Conservation (phyloP, 2,888 invertebrate species). For the Tachina fera region DNA sequence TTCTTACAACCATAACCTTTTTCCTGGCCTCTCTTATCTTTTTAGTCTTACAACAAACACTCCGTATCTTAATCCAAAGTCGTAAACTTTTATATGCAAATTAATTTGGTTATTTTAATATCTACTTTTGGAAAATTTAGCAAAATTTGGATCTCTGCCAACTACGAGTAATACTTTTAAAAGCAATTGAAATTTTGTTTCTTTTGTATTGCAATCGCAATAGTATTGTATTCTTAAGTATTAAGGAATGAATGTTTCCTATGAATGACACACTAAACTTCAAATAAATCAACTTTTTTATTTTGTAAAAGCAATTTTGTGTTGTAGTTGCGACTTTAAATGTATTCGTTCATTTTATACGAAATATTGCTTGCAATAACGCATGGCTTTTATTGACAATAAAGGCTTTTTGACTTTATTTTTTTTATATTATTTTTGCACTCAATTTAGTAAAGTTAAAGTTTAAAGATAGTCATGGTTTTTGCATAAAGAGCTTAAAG, state of each 20-base stretch:
- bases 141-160: conserved; percentile 56
- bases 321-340: conserved; percentile 6
- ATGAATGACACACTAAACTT: conserved; percentile 50
- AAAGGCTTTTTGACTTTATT: conserved; percentile 5
- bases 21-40: background rate
- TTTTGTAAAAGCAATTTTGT: background rate
- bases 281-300: conserved; percentile 21
- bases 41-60: conserved; percentile 1
- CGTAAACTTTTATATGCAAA: conserved; percentile 59
- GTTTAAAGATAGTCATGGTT: too few species aligned
- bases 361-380: conserved; percentile 18
- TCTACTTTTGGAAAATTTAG: conserved; percentile 20
- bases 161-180: conserved; percentile 27
- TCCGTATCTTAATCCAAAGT: conserved; percentile 43
- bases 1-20: conserved; percentile 26
- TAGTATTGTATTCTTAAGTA: background rate
- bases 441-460: background rate
- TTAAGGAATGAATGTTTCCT: background rate
- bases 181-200: conserved; percentile 40
- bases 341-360: conserved; percentile 1
- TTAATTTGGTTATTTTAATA: conserved; percentile 53
- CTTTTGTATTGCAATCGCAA: conserved; percentile 14
- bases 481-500: too few species aligned
- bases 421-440: background rate
- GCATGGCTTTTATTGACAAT: conserved; percentile 38